These are phyloP conservation scores for Drosophila ambigua DNA, from an alignment of 1,140 invertebrate genomes.

Conservation along the genomic window DNA sequence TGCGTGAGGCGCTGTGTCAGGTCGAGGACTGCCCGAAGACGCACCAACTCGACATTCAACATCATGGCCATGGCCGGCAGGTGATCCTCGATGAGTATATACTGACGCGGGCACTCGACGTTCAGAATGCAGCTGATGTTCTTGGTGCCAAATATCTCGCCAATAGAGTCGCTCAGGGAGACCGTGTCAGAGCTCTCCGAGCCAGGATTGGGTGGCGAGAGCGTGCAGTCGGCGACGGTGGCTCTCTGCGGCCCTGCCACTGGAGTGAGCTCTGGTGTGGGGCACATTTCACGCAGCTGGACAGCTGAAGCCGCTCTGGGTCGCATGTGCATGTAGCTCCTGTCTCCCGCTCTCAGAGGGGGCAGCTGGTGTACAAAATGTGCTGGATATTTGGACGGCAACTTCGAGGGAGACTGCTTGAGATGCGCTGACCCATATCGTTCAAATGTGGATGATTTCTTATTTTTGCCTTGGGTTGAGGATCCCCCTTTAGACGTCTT, in stretches of 20 bases:
- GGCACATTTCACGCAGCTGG: slow-evolving; percentile 4
- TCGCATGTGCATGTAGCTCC: neutral
- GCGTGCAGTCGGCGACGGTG: too few relatives aligned
- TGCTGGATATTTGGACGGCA: slow-evolving; percentile 50
- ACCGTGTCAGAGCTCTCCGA: slow-evolving; percentile 36
- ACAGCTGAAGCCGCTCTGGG: neutral
- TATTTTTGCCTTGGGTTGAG: neutral
- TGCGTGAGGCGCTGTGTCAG: slow-evolving; percentile 41
- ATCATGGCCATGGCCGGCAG: slow-evolving; percentile 57
- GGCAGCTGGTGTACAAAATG: slow-evolving; percentile 66
- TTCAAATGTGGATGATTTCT: neutral
- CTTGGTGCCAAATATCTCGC: slow-evolving; percentile 62
- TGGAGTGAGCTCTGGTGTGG: slow-evolving; percentile 10
- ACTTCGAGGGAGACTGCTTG: slow-evolving; percentile 10
- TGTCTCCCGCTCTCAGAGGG: slow-evolving; percentile 2
- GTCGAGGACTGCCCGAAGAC: slow-evolving; percentile 44
- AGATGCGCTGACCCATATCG: neutral
- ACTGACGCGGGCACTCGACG: slow-evolving; percentile 37
- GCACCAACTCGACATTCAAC: slow-evolving; percentile 47
- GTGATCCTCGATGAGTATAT: slow-evolving; percentile 49
- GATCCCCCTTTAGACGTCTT: too few relatives aligned
- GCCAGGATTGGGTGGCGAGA: slow-evolving; percentile 8
- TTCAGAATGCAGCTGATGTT: slow-evolving; percentile 36
- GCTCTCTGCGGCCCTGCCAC: neutral
- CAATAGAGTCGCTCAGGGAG: slow-evolving; percentile 60